Conservation (phyloP, 2,113 vertebrate genomes). For the Chionis minor region DNA sequence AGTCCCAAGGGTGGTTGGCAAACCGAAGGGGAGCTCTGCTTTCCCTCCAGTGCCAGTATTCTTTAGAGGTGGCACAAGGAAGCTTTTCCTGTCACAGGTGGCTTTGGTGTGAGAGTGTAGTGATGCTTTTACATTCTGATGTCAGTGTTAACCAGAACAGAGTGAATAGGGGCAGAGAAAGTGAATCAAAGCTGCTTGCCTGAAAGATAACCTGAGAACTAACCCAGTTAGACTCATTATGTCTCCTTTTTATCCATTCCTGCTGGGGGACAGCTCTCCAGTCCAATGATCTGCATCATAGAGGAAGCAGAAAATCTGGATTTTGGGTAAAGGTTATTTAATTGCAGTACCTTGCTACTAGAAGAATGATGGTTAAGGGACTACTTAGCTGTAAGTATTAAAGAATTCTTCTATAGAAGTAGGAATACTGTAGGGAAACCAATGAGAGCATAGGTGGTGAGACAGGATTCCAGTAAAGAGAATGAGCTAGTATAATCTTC, state of each 20-base stretch:
- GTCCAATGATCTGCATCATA: not conserved
- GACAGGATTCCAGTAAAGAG: not conserved
- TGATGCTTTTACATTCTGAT: not conserved
- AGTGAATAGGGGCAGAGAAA: not conserved
- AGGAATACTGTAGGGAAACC: not conserved
- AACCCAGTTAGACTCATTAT: not conserved
- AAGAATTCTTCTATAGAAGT: not conserved
- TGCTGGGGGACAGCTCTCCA: not conserved
- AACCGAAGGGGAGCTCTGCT: not conserved
- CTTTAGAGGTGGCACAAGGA: not conserved
- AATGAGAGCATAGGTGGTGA: not conserved
- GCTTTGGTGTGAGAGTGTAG: not conserved
- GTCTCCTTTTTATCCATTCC: not conserved
- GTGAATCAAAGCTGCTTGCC: not conserved
- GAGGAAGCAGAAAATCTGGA: not conserved
- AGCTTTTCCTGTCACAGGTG: not conserved
- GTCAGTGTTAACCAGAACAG: not conserved
- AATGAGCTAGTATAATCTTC: not conserved
- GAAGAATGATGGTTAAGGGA: not conserved
- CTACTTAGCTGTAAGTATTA: not conserved
- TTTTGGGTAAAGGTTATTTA: not conserved
- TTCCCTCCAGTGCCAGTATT: not conserved
- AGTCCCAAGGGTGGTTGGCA: not conserved
- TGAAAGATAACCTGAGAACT: not conserved
- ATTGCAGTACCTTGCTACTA: not conserved